Conservation (phyloP, 1,140 invertebrate species). For the Drosophila persimilis region DNA sequence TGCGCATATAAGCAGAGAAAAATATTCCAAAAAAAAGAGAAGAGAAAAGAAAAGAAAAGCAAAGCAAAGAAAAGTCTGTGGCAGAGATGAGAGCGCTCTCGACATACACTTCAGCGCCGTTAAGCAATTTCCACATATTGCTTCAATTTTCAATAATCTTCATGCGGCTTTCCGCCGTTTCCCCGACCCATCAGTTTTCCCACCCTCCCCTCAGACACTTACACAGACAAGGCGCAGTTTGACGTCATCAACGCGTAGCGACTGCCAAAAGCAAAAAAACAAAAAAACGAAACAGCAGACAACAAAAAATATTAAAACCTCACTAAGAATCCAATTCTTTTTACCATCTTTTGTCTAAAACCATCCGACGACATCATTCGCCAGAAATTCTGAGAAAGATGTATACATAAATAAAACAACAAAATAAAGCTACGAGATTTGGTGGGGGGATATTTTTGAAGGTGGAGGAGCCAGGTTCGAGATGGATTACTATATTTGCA, state of each 20-base stretch:
- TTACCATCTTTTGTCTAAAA: conserved; percentile 61
- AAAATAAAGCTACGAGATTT: neutral
- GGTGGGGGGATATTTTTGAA: neutral
- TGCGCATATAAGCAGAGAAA: conserved; percentile 34
- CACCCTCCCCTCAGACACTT: conserved; percentile 8
- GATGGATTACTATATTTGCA: conserved; percentile 35
- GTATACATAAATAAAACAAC: conserved; percentile 40
- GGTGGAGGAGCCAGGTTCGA: conserved; percentile 1
- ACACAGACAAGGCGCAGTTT: conserved; percentile 55
- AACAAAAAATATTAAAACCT: conserved; percentile 43
- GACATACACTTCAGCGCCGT: conserved; percentile 51
- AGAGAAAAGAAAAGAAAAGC: conserved; percentile 13
- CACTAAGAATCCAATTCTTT: conserved; percentile 51
- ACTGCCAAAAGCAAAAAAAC: conserved; percentile 38
- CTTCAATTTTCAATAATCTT: conserved; percentile 70
- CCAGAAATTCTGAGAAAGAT: conserved; percentile 55
- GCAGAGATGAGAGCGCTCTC: conserved; percentile 21
- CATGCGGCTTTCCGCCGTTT: conserved; percentile 54
- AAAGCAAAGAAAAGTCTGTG: conserved; percentile 3
- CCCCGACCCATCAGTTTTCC: neutral
- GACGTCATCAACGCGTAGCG: conserved; percentile 61
- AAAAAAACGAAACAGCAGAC: conserved; percentile 1
- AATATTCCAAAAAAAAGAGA: conserved; percentile 12
- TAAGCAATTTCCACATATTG: conserved; percentile 68
- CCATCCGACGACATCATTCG: conserved; percentile 62